Percentiles rank a stretch among this genome's conserved stretches.
Conservation (phyloP, 2,113 vertebrate species). For the Tonatia bakeri region DNA sequence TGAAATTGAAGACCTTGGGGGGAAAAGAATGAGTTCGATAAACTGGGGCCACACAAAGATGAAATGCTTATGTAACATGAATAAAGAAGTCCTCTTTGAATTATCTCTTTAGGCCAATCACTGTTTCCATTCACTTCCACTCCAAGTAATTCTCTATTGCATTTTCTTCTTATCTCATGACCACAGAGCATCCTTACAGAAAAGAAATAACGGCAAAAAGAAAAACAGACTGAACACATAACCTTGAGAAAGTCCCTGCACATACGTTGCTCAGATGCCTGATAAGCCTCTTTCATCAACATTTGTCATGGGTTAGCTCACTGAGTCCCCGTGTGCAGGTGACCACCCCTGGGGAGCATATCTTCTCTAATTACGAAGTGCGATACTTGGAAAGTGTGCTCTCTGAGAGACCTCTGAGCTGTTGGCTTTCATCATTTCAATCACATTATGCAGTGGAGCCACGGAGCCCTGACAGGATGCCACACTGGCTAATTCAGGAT, state of each 20-base stretch:
- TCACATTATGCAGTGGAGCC: background rate
- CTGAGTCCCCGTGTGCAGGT: background rate
- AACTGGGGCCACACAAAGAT: background rate
- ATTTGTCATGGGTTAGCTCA: background rate
- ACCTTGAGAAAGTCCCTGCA: background rate
- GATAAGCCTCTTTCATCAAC: background rate
- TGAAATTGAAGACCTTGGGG: background rate
- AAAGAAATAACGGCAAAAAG: background rate
- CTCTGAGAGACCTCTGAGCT: background rate
- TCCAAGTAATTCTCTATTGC: background rate
- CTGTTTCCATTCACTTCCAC: background rate
- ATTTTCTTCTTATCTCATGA: background rate
- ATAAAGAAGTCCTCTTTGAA: background rate
- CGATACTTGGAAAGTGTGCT: background rate
- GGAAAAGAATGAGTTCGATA: background rate
- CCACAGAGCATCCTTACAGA: background rate
- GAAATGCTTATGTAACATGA: background rate
- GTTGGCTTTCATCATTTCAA: background rate
- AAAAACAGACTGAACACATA: background rate
- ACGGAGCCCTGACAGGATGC: background rate
- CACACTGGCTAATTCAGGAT: background rate
- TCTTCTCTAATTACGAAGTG: background rate
- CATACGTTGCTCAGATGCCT: background rate
- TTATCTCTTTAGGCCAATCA: background rate
- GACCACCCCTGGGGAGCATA: background rate